Evolutionary conservation across 1,140 invertebrate genomes (phyloP).

Genomic region (Drosophila triauraria): DNA sequence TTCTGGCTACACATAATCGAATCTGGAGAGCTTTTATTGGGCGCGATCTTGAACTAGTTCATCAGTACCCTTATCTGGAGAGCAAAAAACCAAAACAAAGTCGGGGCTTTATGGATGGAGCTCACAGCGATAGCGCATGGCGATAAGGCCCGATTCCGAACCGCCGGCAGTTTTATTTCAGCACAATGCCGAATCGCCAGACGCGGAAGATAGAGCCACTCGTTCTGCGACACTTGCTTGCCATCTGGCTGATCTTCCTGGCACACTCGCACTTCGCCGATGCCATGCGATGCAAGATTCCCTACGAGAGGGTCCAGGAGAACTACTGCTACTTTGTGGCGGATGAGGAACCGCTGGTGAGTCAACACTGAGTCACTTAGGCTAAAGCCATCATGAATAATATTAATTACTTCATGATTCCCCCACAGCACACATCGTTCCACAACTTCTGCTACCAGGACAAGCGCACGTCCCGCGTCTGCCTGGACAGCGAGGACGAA

Average conservation of each 20-base stretch:
- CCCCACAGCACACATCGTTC: constrained; percentile 57
- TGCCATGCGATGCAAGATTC: constrained; percentile 54
- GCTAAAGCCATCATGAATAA: background rate
- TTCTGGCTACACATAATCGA: no score
- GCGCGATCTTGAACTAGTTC: constrained; percentile 34
- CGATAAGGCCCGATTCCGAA: constrained; percentile 27
- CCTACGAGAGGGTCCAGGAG: constrained; percentile 63
- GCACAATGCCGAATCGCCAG: constrained; percentile 40
- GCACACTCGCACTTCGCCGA: background rate
- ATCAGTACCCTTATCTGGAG: constrained; percentile 24
- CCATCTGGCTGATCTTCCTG: constrained; percentile 10
- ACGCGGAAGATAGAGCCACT: constrained; percentile 24
- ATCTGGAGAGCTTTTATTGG: constrained; percentile 5
- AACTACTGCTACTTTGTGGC: constrained; percentile 66
- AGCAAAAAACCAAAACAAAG: constrained; percentile 30
- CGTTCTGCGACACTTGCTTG: constrained; percentile 5
- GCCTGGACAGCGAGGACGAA: constrained; percentile 62
- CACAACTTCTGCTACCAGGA: constrained; percentile 74
- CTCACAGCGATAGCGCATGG: constrained; percentile 17
- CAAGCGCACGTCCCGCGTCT: constrained; percentile 66
- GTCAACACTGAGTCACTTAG: constrained; percentile 9
- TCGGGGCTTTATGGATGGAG: constrained; percentile 7
- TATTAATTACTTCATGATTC: background rate
- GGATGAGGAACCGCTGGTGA: constrained; percentile 58
- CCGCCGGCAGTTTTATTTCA: constrained; percentile 27